Conservation (phyloP, 2,888 invertebrate genomes). For the Polymixis flavicincta region DNA sequence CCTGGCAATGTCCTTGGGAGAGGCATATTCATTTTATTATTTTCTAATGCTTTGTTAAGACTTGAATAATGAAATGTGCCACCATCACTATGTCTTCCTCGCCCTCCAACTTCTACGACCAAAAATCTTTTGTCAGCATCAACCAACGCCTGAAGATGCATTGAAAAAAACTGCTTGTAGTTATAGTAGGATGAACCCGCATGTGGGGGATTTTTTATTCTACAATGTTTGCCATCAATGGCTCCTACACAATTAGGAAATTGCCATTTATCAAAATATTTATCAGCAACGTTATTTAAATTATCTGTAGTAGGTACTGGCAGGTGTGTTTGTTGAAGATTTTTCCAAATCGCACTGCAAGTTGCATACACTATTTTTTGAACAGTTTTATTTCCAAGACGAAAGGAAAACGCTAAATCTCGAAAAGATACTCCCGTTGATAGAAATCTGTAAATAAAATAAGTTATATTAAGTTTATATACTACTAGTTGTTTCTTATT, state of each 20-base stretch:
- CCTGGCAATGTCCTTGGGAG: conserved; percentile 14
- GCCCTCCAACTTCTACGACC: conserved; percentile 31
- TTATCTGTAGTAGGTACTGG: conserved; percentile 30
- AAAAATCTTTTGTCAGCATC: conserved; percentile 27
- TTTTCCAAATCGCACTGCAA: conserved; percentile 38
- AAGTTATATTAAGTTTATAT: conserved; percentile 22
- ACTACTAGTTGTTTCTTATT: conserved; percentile 14
- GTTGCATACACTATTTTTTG: conserved; percentile 35
- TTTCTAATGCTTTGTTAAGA: conserved; percentile 19
- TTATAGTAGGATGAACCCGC: conserved; percentile 15
- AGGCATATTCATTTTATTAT: conserved; percentile 2
- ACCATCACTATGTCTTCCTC: conserved; percentile 23
- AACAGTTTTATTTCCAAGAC: conserved; percentile 35
- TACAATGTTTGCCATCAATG: conserved; percentile 31
- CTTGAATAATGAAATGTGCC: conserved; percentile 10
- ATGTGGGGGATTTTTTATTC: conserved; percentile 35
- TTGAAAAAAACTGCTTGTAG: conserved; percentile 19
- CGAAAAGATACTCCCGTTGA: conserved; percentile 39
- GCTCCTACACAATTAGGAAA: conserved; percentile 42
- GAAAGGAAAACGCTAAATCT: conserved; percentile 42
- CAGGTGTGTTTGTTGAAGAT: conserved; percentile 32
- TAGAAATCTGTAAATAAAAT: conserved; percentile 34
- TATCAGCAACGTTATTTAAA: conserved; percentile 43
- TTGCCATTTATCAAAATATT: conserved; percentile 45
- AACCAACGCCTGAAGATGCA: conserved; percentile 31